Base-by-base conservation (phyloP, 2,797 vertebrate species). In the Sitta carolinensis region DNA sequence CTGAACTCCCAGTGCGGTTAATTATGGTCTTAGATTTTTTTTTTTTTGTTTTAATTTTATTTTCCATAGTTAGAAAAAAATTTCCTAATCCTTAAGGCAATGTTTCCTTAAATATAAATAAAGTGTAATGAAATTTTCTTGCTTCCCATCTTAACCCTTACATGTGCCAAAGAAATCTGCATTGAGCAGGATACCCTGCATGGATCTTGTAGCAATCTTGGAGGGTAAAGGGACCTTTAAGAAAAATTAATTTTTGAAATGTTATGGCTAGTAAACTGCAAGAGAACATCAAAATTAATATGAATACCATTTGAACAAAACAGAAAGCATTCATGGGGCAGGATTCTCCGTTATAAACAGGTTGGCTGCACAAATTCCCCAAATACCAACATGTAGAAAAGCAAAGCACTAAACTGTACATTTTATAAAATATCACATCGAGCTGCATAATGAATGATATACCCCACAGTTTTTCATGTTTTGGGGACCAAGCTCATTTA, bases 401-500 rank as follows among this genome's bases (percentile, higher is more conserved):
- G 90, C 90, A 81, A 93, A 94, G 74, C 90, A 83, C 47, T 86
- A 55, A 93, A 93, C 57, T 88, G 67, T 87, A 91, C 80, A 84
- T 74, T 67, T 92, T 84, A 93, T 69, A 94, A 96, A 94, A 91
- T 82, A 90, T 58, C 89, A 87, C 84, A 84, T 93, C 23, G 89
- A 94, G 86, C 90, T 93, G 68, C 57, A 62, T 58, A 93, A 84
- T n/a, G 66, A 84, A 82, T 52, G 29, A 72, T 47, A 59, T 57
- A 75, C 43, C 55, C 91, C 74, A 88, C 62, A 83, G 91, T 94
- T 89, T 83, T 74, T 80, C 50, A 48, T 54, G 15, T 57, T 81
- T 84, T 50, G 58, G 54, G 38, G 22, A 70, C 29, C 19, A 51
- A 70, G 22, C 29, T 92, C 67, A 42, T 87, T 99, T 98, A 99